phyloP scores from a whole-genome alignment of 2,113 vertebrate species.

The Seriola quinqueradiata region DNA sequence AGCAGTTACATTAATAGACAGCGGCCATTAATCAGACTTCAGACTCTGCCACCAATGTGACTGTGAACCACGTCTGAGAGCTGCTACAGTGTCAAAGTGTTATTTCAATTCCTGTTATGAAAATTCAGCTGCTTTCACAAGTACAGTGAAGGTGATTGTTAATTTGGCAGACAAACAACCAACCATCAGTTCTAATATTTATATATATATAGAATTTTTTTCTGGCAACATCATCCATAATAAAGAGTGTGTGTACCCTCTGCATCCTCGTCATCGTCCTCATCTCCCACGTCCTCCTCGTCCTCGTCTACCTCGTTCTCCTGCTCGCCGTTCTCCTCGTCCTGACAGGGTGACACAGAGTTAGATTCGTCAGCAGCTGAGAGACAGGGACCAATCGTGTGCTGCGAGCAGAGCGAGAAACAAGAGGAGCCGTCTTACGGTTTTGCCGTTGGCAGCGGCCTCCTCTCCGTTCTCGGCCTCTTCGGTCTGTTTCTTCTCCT shows the following conservation, averaged over 20 bases:
- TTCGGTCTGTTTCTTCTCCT: conserved; percentile 93
- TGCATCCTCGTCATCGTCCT: conserved; percentile 75
- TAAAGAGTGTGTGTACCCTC: conserved; percentile 63
- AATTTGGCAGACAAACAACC: too few species aligned
- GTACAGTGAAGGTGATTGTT: too few species aligned
- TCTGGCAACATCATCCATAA: neutral
- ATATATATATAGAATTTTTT: neutral
- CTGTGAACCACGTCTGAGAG: neutral
- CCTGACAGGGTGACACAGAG: conserved; percentile 50
- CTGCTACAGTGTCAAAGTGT: neutral
- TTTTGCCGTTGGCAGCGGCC: conserved; percentile 90
- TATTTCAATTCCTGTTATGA: neutral
- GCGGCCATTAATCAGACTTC: neutral
- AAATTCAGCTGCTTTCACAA: neutral
- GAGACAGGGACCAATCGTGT: neutral
- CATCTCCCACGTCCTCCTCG: conserved; percentile 77
- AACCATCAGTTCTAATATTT: too few species aligned
- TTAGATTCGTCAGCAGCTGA: conserved; percentile 13
- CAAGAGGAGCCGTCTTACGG: conserved; percentile 81
- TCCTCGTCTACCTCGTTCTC: conserved; percentile 82
- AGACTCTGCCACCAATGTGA: too few species aligned
- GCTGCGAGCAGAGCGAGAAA: neutral
- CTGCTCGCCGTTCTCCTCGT: conserved; percentile 80
- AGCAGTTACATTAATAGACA: neutral
- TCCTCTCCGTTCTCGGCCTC: conserved; percentile 92